Percentiles rank a stretch among this genome's conserved stretches.
phyloP scores from a whole-genome alignment of 2,888 invertebrate genomes.

The Hanleya hanleyi region DNA sequence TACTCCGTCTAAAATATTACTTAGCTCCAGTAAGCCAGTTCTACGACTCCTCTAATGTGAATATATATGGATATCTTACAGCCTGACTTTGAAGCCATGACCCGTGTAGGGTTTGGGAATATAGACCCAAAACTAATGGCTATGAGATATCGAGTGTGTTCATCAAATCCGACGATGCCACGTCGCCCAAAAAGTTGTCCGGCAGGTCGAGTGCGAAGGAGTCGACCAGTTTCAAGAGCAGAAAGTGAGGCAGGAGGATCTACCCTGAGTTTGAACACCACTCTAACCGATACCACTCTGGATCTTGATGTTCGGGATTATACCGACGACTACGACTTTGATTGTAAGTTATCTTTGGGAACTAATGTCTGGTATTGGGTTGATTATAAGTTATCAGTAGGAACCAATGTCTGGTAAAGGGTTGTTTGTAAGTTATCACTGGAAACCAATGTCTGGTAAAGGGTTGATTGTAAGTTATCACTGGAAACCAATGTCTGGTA shows the following conservation, averaged over 20 bases:
- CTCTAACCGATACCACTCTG: neutral
- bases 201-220: neutral
- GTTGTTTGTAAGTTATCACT: no score
- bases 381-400: no score
- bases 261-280: neutral
- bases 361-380: no score
- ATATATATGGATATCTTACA: no score
- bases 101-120: neutral
- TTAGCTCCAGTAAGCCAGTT: no score
- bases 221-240: neutral
- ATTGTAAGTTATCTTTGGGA: no score
- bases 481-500: no score
- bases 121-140: conserved; percentile 1
- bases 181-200: conserved; percentile 1
- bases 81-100: neutral
- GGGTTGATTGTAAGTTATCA: no score
- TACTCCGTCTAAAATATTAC: no score
- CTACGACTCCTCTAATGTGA: no score
- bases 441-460: no score
- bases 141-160: neutral
- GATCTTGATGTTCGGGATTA: neutral
- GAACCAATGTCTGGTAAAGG: no score
- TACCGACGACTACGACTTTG: conserved; percentile 3
- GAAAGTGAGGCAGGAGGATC: conserved; percentile 1
- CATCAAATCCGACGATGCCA: neutral